phyloP scores from a whole-genome alignment of 2,888 invertebrate genomes.

The Lycia hirtaria region DNA sequence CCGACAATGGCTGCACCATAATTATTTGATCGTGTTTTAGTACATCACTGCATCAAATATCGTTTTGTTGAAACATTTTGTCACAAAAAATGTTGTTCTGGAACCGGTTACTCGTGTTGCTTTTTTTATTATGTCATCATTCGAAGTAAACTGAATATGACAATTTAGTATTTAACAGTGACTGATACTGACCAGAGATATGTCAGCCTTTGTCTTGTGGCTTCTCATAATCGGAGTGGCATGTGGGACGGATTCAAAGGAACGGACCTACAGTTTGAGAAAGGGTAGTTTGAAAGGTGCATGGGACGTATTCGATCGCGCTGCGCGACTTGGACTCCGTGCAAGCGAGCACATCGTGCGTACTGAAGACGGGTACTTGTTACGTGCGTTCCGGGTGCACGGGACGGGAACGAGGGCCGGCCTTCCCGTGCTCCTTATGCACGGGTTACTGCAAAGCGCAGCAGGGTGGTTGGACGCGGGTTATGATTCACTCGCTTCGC shows the following conservation, averaged over 20 bases:
- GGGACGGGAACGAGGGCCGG: constrained; percentile 40
- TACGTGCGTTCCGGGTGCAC: constrained; percentile 60
- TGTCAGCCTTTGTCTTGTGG: neutral
- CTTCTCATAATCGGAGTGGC: neutral
- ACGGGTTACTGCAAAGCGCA: constrained; percentile 64
- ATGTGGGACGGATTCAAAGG: neutral
- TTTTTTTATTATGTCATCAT: neutral
- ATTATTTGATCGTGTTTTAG: too few species aligned
- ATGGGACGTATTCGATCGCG: constrained; percentile 1
- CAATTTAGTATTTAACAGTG: too few species aligned
- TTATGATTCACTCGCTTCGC: constrained; percentile 46
- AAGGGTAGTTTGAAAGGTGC: neutral
- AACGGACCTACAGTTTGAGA: neutral
- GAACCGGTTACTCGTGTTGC: neutral
- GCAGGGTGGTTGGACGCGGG: constrained; percentile 66
- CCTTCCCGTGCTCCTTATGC: constrained; percentile 68
- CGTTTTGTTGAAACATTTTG: too few species aligned
- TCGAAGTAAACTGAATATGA: neutral
- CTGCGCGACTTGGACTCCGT: constrained; percentile 50
- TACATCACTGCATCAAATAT: too few species aligned
- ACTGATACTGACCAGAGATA: neutral
- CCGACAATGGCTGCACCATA: too few species aligned
- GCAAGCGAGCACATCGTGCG: constrained; percentile 59
- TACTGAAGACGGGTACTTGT: constrained; percentile 67
- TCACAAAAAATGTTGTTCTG: too few species aligned